phyloP scores from a whole-genome alignment of 2,797 vertebrate genomes.

The Podarcis lilfordi region DNA sequence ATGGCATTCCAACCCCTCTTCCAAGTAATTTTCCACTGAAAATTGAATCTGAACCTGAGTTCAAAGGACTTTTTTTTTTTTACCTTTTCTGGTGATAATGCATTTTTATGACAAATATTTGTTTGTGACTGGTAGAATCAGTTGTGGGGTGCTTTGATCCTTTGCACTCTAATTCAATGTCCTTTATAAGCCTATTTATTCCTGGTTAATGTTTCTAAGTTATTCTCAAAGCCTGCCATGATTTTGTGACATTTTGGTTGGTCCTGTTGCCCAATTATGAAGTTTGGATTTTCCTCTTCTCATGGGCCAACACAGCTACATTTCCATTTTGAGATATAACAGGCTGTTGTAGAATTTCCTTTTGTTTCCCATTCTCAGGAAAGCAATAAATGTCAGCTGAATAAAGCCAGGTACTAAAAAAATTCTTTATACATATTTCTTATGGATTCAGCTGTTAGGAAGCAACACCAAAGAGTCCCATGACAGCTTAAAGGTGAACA shows the following conservation, averaged over 20 bases:
- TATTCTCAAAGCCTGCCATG: background rate
- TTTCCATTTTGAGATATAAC: background rate
- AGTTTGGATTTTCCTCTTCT: background rate
- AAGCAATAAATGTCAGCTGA: background rate
- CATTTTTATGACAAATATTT: background rate
- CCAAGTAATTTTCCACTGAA: background rate
- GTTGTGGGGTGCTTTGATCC: background rate
- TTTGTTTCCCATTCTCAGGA: background rate
- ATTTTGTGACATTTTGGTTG: background rate
- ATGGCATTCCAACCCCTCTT: background rate
- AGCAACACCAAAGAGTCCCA: background rate
- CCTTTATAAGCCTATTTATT: background rate
- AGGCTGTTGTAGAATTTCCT: background rate
- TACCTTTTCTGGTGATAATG: background rate
- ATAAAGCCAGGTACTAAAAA: background rate
- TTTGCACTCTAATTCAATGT: background rate
- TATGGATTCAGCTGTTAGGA: background rate
- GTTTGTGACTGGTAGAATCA: background rate
- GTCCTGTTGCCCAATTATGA: background rate
- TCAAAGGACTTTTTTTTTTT: background rate
- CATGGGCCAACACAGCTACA: background rate
- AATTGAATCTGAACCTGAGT: background rate
- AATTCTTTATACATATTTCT: background rate
- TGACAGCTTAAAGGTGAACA: background rate
- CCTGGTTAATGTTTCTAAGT: background rate